These are phyloP conservation scores for Pseudomyrmex dendroicus DNA, from an alignment of 1,140 invertebrate genomes.

Conservation along the genomic window DNA sequence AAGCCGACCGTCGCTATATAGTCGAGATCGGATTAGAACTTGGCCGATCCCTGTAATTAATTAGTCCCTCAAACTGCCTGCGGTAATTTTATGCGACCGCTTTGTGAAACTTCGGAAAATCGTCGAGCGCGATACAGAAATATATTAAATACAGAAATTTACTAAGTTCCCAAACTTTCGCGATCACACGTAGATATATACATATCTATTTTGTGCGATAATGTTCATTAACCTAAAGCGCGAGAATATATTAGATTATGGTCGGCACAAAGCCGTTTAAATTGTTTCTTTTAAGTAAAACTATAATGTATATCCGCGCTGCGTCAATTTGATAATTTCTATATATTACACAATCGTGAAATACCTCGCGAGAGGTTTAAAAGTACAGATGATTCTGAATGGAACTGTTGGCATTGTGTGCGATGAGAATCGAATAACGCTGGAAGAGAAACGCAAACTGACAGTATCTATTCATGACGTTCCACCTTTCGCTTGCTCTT, in stretches of 20 bases:
- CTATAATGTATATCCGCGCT: no score
- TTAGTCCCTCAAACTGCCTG: slow-evolving; percentile 33
- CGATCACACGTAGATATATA: not conserved
- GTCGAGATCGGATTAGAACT: not conserved
- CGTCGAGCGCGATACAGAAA: slow-evolving; percentile 6
- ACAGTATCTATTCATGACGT: slow-evolving; percentile 41
- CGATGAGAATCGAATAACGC: slow-evolving; percentile 17
- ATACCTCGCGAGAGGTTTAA: not conserved
- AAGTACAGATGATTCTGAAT: not conserved
- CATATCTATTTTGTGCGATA: not conserved
- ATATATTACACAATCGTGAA: not conserved
- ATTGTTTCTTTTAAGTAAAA: no score
- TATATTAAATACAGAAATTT: slow-evolving; percentile 10
- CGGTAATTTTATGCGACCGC: slow-evolving; percentile 47
- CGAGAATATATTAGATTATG: no score
- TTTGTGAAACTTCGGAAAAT: slow-evolving; percentile 40
- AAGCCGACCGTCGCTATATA: slow-evolving; percentile 5
- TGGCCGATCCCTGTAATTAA: slow-evolving; percentile 46
- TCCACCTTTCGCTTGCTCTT: not conserved
- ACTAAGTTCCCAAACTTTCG: not conserved
- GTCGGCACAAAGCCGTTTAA: no score
- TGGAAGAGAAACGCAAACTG: slow-evolving; percentile 3
- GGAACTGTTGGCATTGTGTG: slow-evolving; percentile 13
- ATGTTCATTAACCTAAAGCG: slow-evolving; percentile 10
- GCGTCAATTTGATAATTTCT: not conserved